Percentiles rank a stretch among this genome's conserved stretches.
Conservation (phyloP, 1,140 invertebrate species). For the Bilobella aurantiaca region DNA sequence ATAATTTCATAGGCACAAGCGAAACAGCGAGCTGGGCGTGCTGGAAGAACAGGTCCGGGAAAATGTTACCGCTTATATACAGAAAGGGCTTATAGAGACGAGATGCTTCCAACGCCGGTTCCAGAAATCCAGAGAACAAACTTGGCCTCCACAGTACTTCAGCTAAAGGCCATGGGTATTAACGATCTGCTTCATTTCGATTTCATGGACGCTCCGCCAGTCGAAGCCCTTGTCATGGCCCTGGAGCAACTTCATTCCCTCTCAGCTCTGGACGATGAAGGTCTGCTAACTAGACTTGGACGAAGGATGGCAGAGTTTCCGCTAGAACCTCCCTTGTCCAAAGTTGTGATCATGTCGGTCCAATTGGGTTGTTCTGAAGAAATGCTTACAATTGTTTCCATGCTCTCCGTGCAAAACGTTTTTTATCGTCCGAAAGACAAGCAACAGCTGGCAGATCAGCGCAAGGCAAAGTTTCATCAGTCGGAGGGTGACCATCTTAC, state of each 20-base stretch:
- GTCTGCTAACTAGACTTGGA: conserved; percentile 82
- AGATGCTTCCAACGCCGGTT: conserved; percentile 97
- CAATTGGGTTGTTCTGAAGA: conserved; percentile 97
- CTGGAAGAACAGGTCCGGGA: conserved; percentile 92
- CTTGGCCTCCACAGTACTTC: conserved; percentile 85
- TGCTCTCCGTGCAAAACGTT: conserved; percentile 98
- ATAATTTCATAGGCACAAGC: conserved; percentile 65
- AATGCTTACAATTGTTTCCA: conserved; percentile 95
- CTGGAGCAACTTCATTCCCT: conserved; percentile 93
- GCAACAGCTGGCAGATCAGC: conserved; percentile 94
- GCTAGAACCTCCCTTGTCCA: conserved; percentile 94
- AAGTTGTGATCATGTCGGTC: conserved; percentile 99
- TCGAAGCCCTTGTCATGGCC: conserved; percentile 93
- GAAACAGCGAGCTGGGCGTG: conserved; percentile 90
- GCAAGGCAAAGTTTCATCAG: conserved; percentile 99
- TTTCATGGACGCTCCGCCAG: conserved; percentile 99
- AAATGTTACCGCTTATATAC: conserved; percentile 98
- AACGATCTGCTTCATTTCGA: conserved; percentile 99
- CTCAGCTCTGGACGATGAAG: conserved; percentile 94
- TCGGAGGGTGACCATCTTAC: conserved; percentile 97
- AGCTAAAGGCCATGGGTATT: conserved; percentile 98
- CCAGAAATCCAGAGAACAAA: conserved; percentile 99
- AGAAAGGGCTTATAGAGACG: conserved; percentile 92
- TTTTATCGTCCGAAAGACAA: conserved; percentile 97
- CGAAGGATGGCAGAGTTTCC: conserved; percentile 99